phyloP scores from a whole-genome alignment of 2,888 invertebrate species.

The Cetonia aurata region DNA sequence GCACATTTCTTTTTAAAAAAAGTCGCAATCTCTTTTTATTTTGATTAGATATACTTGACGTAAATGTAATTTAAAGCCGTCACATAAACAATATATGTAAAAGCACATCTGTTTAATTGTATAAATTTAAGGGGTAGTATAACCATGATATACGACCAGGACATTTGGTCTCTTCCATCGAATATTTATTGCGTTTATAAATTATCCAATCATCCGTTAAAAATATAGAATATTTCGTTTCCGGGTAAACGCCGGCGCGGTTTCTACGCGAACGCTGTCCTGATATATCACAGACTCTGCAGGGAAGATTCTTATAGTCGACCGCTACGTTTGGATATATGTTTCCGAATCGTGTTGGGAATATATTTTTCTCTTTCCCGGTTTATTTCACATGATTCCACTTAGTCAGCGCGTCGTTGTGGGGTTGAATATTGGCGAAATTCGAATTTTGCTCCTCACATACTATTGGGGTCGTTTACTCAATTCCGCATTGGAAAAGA shows the following conservation, averaged over 20 bases:
- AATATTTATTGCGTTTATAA: conserved; percentile 18
- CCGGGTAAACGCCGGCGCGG: not conserved
- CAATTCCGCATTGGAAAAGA: no score
- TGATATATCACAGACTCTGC: not conserved
- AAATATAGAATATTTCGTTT: conserved; percentile 13
- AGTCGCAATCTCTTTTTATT: no score
- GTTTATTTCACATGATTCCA: no score
- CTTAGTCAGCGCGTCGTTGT: conserved; percentile 7
- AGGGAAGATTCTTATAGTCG: conserved; percentile 5
- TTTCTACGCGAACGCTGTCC: not conserved
- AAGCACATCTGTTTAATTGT: no score
- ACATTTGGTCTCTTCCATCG: conserved; percentile 4
- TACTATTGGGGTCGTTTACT: no score
- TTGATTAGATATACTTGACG: no score
- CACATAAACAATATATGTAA: no score
- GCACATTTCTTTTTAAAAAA: no score
- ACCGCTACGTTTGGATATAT: conserved; percentile 2
- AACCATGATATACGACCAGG: conserved; percentile 3
- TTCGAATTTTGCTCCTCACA: conserved; percentile 6
- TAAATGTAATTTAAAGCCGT: no score
- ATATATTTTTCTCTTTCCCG: not conserved
- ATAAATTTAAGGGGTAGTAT: conserved; percentile 1
- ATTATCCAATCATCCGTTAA: conserved; percentile 12
- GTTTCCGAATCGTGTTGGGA: conserved; percentile 12
- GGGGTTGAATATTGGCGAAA: not conserved